phyloP scores from a whole-genome alignment of 2,888 invertebrate species.

The Drosophila algonquin region DNA sequence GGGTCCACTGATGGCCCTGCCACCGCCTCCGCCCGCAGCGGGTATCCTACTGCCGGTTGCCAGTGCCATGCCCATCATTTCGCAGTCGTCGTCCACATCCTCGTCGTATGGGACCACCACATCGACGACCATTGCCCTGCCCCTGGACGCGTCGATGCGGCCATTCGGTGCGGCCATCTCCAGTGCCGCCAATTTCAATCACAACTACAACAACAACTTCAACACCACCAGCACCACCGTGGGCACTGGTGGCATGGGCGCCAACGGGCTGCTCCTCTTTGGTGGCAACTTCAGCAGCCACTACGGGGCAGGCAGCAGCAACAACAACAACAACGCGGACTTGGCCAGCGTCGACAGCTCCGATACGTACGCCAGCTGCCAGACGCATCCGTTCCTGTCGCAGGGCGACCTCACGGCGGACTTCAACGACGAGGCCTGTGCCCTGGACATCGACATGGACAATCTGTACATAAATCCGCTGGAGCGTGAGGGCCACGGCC shows the following conservation, averaged over 20 bases:
- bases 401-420: slow-evolving; percentile 89
- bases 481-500: slow-evolving; percentile 85
- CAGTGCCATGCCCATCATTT: slow-evolving; percentile 73
- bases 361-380: slow-evolving; percentile 98
- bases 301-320: slow-evolving; percentile 71
- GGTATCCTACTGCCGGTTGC: slow-evolving; percentile 47
- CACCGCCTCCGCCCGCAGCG: slow-evolving; percentile 42
- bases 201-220: slow-evolving; percentile 83
- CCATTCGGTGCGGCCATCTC: slow-evolving; percentile 74
- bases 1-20: slow-evolving; percentile 44
- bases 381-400: slow-evolving; percentile 96
- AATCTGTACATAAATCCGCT: slow-evolving; percentile 95
- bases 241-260: slow-evolving; percentile 52
- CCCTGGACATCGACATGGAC: slow-evolving; percentile 87
- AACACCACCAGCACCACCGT: slow-evolving; percentile 75
- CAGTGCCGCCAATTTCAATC: slow-evolving; percentile 80
- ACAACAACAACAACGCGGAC: slow-evolving; percentile 84
- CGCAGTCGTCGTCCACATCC: slow-evolving; percentile 81
- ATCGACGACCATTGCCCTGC: slow-evolving; percentile 83
- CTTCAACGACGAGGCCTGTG: slow-evolving; percentile 83
- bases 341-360: slow-evolving; percentile 89
- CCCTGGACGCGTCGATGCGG: slow-evolving; percentile 81
- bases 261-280: slow-evolving; percentile 60
- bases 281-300: slow-evolving; percentile 56
- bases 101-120: slow-evolving; percentile 83